These are phyloP conservation scores for Pachydiplax longipennis DNA, from an alignment of 2,888 invertebrate genomes.

Conservation along the genomic window DNA sequence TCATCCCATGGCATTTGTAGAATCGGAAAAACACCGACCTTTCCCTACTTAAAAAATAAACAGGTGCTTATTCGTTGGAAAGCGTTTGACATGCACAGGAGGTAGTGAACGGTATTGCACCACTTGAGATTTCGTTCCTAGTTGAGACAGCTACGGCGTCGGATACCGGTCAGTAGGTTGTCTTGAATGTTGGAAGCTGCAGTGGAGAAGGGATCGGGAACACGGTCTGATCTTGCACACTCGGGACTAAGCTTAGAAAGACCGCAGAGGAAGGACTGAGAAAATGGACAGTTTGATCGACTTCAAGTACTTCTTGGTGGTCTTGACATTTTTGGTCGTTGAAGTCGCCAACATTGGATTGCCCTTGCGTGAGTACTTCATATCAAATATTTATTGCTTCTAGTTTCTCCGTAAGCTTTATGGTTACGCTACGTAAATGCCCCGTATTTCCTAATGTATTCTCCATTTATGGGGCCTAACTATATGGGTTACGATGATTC, in stretches of 20 bases:
- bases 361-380: background rate
- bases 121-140: background rate
- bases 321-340: background rate
- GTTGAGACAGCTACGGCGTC: background rate
- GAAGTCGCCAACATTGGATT: background rate
- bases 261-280: background rate
- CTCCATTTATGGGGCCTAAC: too few species aligned
- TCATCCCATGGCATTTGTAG: background rate
- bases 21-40: background rate
- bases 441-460: too few species aligned
- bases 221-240: background rate
- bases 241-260: background rate
- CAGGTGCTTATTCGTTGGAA: background rate
- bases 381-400: background rate
- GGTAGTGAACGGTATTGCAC: background rate
- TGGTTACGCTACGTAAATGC: too few species aligned
- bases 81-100: background rate
- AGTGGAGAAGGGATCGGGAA: background rate
- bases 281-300: background rate
- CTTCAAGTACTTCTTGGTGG: background rate
- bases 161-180: background rate
- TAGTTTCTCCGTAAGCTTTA: too few species aligned
- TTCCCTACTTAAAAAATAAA: background rate
- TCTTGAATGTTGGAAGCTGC: background rate
- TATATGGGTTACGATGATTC: too few species aligned